A percentile compares a stretch with the other conserved stretches of the same genome.
Evolutionary conservation across 2,797 vertebrate species (phyloP).

Genomic region (Spheniscus humboldti): DNA sequence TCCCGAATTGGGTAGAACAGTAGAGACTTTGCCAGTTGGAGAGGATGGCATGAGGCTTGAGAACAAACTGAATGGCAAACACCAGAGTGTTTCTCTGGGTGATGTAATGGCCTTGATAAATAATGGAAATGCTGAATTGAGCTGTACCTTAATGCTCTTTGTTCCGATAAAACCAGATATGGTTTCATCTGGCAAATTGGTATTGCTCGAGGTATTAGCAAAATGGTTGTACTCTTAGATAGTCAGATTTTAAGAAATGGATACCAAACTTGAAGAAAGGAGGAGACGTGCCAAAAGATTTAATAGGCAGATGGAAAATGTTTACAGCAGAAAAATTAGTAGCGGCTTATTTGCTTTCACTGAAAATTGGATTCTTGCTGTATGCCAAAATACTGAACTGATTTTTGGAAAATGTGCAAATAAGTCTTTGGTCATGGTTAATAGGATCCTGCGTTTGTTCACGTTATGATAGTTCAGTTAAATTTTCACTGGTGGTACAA

Average conservation of each 20-base stretch:
- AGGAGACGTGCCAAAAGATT: background rate
- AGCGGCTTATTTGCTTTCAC: background rate
- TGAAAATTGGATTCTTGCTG: background rate
- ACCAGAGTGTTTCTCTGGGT: background rate
- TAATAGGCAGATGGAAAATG: slow-evolving; percentile 9
- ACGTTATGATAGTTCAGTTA: background rate
- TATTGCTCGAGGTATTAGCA: background rate
- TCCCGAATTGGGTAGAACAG: background rate
- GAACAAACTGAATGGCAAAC: background rate
- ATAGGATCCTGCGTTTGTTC: background rate
- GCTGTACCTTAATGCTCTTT: background rate
- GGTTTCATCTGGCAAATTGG: too few relatives aligned
- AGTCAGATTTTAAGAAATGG: background rate
- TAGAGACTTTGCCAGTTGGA: background rate
- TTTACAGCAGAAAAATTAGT: slow-evolving; percentile 1
- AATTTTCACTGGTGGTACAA: background rate
- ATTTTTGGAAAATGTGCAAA: background rate
- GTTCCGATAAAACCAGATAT: background rate
- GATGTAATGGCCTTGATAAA: background rate
- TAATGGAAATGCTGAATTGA: background rate
- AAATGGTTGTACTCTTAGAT: background rate
- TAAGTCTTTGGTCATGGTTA: background rate
- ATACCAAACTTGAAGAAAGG: background rate
- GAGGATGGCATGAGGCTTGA: background rate
- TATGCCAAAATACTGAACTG: background rate